These are phyloP conservation scores for Australoheros facetus DNA, from an alignment of 2,797 vertebrate genomes.

Conservation along the genomic window DNA sequence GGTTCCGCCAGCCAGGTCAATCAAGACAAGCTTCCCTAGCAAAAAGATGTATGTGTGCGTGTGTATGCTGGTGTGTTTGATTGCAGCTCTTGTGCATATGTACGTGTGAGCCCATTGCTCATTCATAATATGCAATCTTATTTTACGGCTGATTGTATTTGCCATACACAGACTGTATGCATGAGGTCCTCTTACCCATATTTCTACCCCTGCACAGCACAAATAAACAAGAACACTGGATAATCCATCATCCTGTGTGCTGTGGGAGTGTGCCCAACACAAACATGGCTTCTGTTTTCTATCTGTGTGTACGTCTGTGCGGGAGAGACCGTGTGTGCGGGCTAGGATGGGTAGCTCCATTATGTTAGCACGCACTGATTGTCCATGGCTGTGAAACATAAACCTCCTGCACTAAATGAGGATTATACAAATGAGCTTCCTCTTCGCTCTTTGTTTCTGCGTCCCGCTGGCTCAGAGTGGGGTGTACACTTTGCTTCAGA, in stretches of 20 bases:
- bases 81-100: too few relatives aligned
- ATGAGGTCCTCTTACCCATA: constrained; percentile 62
- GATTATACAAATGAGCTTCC: constrained; percentile 75
- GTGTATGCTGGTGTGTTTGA: constrained; percentile 37
- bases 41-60: constrained; percentile 31
- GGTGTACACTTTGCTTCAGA: constrained; percentile 13
- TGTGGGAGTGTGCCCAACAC: constrained; percentile 74
- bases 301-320: constrained; percentile 63
- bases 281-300: constrained; percentile 85
- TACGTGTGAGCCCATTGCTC: constrained; percentile 70
- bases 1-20: constrained; percentile 74
- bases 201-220: constrained; percentile 69
- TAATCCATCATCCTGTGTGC: constrained; percentile 81
- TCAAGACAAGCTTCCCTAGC: constrained; percentile 75
- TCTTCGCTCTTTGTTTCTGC: constrained; percentile 47
- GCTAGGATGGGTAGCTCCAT: constrained; percentile 63
- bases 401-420: constrained; percentile 66
- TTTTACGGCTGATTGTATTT: constrained; percentile 77
- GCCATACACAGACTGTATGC: constrained; percentile 57
- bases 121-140: constrained; percentile 79
- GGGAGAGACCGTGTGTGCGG: constrained; percentile 51
- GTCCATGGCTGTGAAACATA: constrained; percentile 70
- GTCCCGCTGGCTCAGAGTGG: constrained; percentile 21
- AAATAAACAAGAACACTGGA: constrained; percentile 82
- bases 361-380: constrained; percentile 62